Percentiles rank a stretch among this genome's conserved stretches.
phyloP scores from a whole-genome alignment of 2,113 vertebrate genomes.

The Campylomormyrus tamandua region DNA sequence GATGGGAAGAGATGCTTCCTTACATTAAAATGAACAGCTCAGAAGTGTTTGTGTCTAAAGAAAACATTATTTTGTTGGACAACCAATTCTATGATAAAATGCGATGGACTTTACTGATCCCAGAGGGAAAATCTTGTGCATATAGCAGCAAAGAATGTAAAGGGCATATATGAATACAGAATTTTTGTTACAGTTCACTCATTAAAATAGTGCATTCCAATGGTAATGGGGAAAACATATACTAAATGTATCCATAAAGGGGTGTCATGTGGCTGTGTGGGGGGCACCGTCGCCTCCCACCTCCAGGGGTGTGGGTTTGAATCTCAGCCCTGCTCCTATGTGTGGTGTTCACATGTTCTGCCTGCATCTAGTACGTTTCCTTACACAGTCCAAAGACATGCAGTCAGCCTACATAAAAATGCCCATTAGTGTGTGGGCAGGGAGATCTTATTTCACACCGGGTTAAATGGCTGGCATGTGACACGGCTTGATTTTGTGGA shows the following conservation, averaged over 20 bases:
- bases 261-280: neutral
- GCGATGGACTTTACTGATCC: neutral
- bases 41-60: neutral
- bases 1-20: neutral
- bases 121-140: neutral
- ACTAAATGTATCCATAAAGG: neutral
- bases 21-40: neutral
- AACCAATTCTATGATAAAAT: neutral
- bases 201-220: neutral
- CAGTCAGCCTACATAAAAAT: neutral
- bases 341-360: neutral
- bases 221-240: neutral
- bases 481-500: neutral
- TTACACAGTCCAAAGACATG: neutral
- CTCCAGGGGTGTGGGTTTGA: neutral
- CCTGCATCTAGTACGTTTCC: neutral
- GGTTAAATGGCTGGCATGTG: neutral
- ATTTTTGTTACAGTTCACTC: neutral
- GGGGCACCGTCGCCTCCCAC: neutral
- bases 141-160: neutral
- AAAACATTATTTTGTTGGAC: neutral
- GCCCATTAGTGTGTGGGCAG: neutral
- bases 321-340: neutral
- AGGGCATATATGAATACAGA: neutral
- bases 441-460: neutral